Evolutionary conservation across 2,888 invertebrate genomes (phyloP).

Genomic region (Gasteruption jaculator): DNA sequence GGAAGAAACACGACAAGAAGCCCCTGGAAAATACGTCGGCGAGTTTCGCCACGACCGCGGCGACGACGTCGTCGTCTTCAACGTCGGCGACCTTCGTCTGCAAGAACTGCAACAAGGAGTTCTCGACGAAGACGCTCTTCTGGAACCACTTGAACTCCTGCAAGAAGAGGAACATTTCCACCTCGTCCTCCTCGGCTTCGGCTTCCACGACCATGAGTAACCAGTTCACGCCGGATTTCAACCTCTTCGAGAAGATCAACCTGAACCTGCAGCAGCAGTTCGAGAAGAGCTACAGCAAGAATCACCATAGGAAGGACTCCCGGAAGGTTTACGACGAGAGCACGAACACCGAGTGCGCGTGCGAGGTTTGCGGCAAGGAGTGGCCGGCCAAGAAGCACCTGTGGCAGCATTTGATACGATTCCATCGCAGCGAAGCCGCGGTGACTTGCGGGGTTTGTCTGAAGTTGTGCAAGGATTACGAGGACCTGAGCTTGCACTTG

Average conservation of each 20-base stretch:
- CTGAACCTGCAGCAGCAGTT: slow-evolving; percentile 39
- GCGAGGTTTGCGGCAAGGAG: slow-evolving; percentile 59
- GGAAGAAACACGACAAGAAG: slow-evolving; percentile 22
- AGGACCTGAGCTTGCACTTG: slow-evolving; percentile 53
- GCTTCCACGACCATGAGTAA: too few relatives aligned
- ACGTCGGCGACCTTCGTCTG: slow-evolving; percentile 44
- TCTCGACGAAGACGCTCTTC: slow-evolving; percentile 41
- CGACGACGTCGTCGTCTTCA: too few relatives aligned
- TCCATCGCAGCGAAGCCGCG: slow-evolving; percentile 57
- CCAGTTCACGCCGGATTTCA: slow-evolving; percentile 50
- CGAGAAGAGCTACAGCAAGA: slow-evolving; percentile 29
- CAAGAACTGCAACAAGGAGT: slow-evolving; percentile 43
- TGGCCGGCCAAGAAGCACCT: slow-evolving; percentile 61
- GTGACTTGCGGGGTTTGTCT: slow-evolving; percentile 60
- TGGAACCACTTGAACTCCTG: slow-evolving; percentile 45
- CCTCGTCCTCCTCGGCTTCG: neutral
- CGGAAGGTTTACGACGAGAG: slow-evolving; percentile 57
- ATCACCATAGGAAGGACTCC: slow-evolving; percentile 47
- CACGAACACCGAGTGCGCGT: slow-evolving; percentile 47
- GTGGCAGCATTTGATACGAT: slow-evolving; percentile 60
- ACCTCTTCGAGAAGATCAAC: slow-evolving; percentile 49
- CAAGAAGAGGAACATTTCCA: slow-evolving; percentile 24
- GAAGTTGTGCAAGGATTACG: slow-evolving; percentile 55
- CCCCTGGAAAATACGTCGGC: too few relatives aligned
- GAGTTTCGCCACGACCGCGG: too few relatives aligned